A percentile compares a stretch with the other conserved stretches of the same genome.
phyloP scores from a whole-genome alignment of 2,797 vertebrate species.

The Coilia nasus region DNA sequence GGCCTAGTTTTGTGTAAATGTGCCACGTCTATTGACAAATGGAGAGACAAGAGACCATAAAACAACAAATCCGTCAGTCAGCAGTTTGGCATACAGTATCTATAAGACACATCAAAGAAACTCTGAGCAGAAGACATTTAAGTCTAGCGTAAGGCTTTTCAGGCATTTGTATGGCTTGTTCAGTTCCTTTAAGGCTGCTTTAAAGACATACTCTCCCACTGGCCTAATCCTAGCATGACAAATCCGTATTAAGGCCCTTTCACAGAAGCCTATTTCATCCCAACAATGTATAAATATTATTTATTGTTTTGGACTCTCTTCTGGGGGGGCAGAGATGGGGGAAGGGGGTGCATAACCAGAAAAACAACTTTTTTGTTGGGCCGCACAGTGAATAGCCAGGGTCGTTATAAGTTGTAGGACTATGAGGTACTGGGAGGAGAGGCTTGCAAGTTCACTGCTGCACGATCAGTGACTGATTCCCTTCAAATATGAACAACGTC shows the following conservation, averaged over 20 bases:
- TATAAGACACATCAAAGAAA: background rate
- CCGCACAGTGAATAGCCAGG: background rate
- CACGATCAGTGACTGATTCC: conserved; percentile 25
- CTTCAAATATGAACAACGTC: conserved; percentile 31
- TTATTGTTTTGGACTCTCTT: background rate
- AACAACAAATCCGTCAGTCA: background rate
- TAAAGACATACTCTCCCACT: background rate
- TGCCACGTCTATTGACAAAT: background rate
- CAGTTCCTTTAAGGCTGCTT: conserved; percentile 7
- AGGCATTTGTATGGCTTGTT: background rate
- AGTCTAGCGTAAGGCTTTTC: background rate
- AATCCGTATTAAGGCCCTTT: conserved; percentile 12
- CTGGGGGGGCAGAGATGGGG: too few relatives aligned
- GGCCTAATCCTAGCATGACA: conserved; percentile 10
- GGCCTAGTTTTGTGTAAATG: background rate
- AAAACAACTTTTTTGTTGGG: background rate
- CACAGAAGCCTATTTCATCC: conserved; percentile 17
- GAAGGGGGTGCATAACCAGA: background rate
- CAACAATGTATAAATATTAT: background rate
- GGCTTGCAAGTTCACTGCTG: background rate
- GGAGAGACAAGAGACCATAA: background rate
- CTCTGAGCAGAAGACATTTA: background rate
- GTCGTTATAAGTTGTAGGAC: background rate
- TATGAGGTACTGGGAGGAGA: background rate
- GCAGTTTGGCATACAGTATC: background rate